Base-by-base conservation (phyloP, 2,888 invertebrate species). In the Euzetes globulus region DNA sequence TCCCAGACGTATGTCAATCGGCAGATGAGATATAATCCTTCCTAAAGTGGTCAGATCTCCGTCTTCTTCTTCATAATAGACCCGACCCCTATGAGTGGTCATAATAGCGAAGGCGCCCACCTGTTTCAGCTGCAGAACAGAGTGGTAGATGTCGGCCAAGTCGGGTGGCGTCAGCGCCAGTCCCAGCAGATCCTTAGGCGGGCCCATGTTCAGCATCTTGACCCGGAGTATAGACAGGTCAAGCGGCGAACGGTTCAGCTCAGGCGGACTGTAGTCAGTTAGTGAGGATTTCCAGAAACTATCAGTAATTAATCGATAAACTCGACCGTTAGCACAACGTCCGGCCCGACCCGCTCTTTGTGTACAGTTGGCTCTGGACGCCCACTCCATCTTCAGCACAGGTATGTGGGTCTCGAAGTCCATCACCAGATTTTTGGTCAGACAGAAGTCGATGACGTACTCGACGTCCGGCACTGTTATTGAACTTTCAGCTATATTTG, bases 391-490 rank as follows among this genome's bases (percentile, higher is more conserved):
- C 79, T 89, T 87, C 63, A 97, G 86, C 65, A 88, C 87, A 25
- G 90, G 88, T 81, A 89, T 92, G 84, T 91, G 92, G 0, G 93
- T 91, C 0, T 85, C 84, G 0, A 87, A 84, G 81, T 96, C 92
- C 70, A 89, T 88, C 6, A 89, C 85, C 79, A 94, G 83, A 47
- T 88, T 87, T 84, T 95, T 96, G 76, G 92, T 92, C 76, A 96
- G 84, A 83, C 96, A 97, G 83, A 92, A 96, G 84, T 98, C 97
- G 80, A 97, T 90, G 70, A 98, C 95, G 83, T 91, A 94, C 83
- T 88, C 89, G 22, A 93, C 88, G 82, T 94, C 92, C 0, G 91
- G 89, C 9, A 94, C 92, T 0, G 94, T 94, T 78, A 94, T 90
- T 71, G 93, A 93, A 82, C 92, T 93, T 83, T 94, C 94, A 0